Conservation (phyloP, 2,797 vertebrate genomes). For the Synanceia verrucosa region DNA sequence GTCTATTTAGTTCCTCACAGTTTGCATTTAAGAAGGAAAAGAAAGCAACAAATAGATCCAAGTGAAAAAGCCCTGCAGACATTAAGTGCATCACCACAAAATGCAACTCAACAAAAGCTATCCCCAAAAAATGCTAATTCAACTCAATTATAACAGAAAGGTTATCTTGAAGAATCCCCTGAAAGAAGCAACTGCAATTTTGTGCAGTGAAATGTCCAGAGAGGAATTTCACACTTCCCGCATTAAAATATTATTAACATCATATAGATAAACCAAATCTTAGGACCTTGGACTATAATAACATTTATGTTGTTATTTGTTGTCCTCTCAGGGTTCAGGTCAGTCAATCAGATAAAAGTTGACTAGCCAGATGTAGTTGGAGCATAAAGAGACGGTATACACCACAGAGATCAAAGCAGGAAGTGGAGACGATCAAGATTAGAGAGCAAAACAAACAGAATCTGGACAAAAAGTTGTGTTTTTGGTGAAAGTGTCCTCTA, state of each 20-base stretch:
- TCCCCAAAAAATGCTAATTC: too few species aligned
- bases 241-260: not conserved
- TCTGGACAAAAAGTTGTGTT: too few species aligned
- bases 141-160: not conserved
- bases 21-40: not conserved
- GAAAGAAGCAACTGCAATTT: not conserved
- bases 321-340: not conserved
- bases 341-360: not conserved
- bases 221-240: not conserved
- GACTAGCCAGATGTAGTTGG: too few species aligned
- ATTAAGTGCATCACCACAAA: too few species aligned
- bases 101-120: too few species aligned
- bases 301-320: not conserved
- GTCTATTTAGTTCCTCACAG: conserved; percentile 13
- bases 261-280: not conserved
- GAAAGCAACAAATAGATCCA: not conserved
- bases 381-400: too few species aligned
- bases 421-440: too few species aligned
- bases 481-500: too few species aligned
- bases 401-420: too few species aligned
- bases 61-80: too few species aligned
- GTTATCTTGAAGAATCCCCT: not conserved
- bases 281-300: not conserved
- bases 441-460: too few species aligned
- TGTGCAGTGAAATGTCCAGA: too few species aligned